Evolutionary conservation across 2,113 vertebrate species (phyloP).

Genomic region (Pseudorasbora parva): DNA sequence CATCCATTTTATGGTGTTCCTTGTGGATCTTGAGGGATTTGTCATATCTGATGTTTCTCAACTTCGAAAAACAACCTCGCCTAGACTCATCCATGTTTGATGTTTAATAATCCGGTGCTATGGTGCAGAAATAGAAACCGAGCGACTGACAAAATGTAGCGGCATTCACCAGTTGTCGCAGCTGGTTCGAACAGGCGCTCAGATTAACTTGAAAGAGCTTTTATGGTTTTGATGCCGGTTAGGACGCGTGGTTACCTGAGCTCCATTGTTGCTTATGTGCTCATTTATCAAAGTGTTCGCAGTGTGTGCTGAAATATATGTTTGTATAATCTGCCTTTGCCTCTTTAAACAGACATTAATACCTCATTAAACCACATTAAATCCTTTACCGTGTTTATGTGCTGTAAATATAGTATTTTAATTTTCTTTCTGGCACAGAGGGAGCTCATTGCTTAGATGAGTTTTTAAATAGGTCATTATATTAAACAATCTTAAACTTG

Average conservation of each 20-base stretch:
- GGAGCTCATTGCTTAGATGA: slow-evolving; percentile 20
- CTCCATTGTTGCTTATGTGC: neutral
- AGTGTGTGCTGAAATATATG: neutral
- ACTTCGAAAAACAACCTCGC: slow-evolving; percentile 2
- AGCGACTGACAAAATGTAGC: neutral
- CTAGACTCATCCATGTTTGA: slow-evolving; percentile 5
- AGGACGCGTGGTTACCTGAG: neutral
- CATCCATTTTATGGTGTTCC: neutral
- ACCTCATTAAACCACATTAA: slow-evolving; percentile 23
- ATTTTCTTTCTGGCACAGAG: slow-evolving; percentile 26
- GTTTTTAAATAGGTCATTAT: slow-evolving; percentile 25
- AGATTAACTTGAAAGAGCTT: slow-evolving; percentile 1
- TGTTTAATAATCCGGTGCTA: slow-evolving; percentile 9
- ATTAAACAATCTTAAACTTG: slow-evolving; percentile 10
- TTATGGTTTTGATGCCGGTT: neutral
- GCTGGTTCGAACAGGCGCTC: slow-evolving; percentile 1
- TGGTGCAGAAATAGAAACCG: neutral
- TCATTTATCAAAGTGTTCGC: slow-evolving; percentile 8
- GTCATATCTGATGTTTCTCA: neutral
- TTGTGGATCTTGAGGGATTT: slow-evolving; percentile 19
- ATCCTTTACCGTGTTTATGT: slow-evolving; percentile 9
- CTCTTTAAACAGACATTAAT: slow-evolving; percentile 20
- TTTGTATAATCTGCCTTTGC: neutral
- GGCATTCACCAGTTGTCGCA: neutral
- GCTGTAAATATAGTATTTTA: slow-evolving; percentile 32